Evolutionary conservation across 2,888 invertebrate genomes (phyloP).

Genomic region (Luffia ferchaultella): DNA sequence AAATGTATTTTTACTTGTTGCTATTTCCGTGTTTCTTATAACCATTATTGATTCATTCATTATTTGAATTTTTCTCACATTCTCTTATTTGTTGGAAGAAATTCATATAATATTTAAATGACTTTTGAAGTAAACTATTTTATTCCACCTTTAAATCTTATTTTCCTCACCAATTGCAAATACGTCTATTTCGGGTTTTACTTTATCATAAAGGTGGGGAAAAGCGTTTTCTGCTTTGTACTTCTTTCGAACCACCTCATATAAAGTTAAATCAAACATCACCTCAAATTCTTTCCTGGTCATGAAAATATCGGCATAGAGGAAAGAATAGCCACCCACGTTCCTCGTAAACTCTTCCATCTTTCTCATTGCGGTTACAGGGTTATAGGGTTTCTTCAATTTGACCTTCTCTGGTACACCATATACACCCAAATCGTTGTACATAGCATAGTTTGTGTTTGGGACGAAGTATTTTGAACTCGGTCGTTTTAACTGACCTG

Average conservation of each 20-base stretch:
- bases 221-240: constrained; percentile 68
- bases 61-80: no score
- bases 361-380: constrained; percentile 70
- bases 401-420: constrained; percentile 73
- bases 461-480: constrained; percentile 66
- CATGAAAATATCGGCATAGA: constrained; percentile 78
- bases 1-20: no score
- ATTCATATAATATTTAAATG: no score
- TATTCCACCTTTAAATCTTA: constrained; percentile 22
- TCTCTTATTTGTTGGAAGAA: no score
- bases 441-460: constrained; percentile 73
- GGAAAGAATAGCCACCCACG: constrained; percentile 72
- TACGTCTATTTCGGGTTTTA: constrained; percentile 72
- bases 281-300: constrained; percentile 67
- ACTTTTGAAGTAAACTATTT: no score
- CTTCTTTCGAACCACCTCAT: constrained; percentile 66
- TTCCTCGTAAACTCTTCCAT: constrained; percentile 76
- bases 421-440: constrained; percentile 75
- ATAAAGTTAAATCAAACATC: constrained; percentile 74
- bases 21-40: no score
- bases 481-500: constrained; percentile 68
- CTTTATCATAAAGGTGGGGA: constrained; percentile 73
- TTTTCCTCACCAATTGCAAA: constrained; percentile 60
- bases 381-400: constrained; percentile 67
- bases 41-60: no score